Evolutionary conservation across 1,140 invertebrate genomes (phyloP).

Genomic region (Caerostris darwini): DNA sequence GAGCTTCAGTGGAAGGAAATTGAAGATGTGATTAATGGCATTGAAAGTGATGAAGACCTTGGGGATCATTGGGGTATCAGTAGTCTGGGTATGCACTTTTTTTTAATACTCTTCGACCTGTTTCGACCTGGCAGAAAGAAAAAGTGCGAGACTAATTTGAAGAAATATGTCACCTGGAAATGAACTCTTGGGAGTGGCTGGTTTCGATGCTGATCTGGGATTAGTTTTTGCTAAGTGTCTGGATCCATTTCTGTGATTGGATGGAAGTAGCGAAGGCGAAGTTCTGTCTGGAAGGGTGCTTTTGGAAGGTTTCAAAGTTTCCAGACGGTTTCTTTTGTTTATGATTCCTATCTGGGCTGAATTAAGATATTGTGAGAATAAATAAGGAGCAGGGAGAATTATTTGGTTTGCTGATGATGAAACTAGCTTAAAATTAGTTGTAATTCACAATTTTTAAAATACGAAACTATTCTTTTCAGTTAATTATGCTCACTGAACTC

Average conservation of each 20-base stretch:
- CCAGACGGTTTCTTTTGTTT: no score
- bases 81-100: not conserved
- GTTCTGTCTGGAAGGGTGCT: not conserved
- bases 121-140: not conserved
- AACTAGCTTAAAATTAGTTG: no score
- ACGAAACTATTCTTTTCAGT: no score
- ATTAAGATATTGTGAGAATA: no score
- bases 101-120: not conserved
- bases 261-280: not conserved
- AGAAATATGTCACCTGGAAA: not conserved
- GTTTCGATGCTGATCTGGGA: not conserved
- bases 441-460: no score
- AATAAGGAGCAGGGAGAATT: no score
- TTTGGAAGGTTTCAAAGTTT: not conserved
- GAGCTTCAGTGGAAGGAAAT: not conserved
- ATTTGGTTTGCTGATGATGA: no score
- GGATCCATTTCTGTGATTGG: not conserved
- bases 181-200: not conserved
- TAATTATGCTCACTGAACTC: no score
- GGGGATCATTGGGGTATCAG: not conserved
- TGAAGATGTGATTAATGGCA: conserved; percentile 44
- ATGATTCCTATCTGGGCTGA: no score
- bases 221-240: not conserved
- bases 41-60: conserved; percentile 40
- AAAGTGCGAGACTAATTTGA: not conserved